Conservation (phyloP, 1,140 invertebrate species). For the Danaus melanippus region DNA sequence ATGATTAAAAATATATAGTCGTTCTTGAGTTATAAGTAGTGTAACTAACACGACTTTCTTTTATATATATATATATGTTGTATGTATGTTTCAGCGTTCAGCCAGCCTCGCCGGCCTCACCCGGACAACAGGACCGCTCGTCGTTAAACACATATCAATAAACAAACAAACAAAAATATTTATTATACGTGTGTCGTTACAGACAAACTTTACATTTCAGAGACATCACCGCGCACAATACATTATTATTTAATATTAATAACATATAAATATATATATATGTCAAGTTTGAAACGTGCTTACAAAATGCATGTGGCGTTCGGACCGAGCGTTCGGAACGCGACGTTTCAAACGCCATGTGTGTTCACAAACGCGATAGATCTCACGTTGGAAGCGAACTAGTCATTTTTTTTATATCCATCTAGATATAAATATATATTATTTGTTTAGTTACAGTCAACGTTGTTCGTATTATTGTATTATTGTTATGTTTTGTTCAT, state of each 20-base stretch:
- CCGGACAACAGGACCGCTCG: conserved; percentile 38
- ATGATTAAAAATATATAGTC: too few relatives aligned
- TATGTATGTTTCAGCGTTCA: conserved; percentile 32
- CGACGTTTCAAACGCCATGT: conserved; percentile 16
- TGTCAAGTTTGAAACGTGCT: too few relatives aligned
- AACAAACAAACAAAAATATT: conserved; percentile 12
- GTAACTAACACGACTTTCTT: background rate
- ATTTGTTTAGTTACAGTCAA: conserved; percentile 9
- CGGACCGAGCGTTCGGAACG: conserved; percentile 5
- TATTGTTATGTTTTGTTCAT: too few relatives aligned
- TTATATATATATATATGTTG: conserved; percentile 11
- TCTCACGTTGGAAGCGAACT: conserved; percentile 32
- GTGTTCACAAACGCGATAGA: conserved; percentile 19
- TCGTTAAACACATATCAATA: conserved; percentile 20
- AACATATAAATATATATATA: too few relatives aligned
- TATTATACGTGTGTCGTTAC: too few relatives aligned
- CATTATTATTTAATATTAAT: too few relatives aligned
- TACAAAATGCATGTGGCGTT: too few relatives aligned
- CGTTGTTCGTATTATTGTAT: too few relatives aligned
- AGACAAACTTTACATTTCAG: too few relatives aligned
- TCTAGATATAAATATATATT: conserved; percentile 11
- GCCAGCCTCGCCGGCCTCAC: conserved; percentile 37
- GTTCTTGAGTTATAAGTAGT: too few relatives aligned
- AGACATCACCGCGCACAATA: too few relatives aligned
- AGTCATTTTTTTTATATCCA: conserved; percentile 32